phyloP scores from a whole-genome alignment of 2,888 invertebrate genomes.

The Fissipunctia ypsillon region DNA sequence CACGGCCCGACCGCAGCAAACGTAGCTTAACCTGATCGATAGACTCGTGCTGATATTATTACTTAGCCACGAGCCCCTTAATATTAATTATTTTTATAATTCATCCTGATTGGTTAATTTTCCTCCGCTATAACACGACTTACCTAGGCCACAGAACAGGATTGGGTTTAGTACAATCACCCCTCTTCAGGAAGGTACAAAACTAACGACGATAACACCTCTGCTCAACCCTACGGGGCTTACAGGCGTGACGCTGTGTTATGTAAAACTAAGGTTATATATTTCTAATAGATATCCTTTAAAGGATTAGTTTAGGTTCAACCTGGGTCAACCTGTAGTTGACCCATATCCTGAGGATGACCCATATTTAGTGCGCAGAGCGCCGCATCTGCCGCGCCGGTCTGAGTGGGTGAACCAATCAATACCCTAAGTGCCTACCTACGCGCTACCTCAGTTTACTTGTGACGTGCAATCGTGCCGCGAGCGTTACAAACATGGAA shows the following conservation, averaged over 20 bases:
- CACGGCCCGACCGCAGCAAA: not conserved
- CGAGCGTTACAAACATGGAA: conserved; percentile 16
- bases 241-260: not conserved
- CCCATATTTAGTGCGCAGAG: conserved; percentile 26
- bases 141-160: not conserved
- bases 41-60: not conserved
- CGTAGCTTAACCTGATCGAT: not conserved
- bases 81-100: not conserved
- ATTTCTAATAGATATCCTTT: not conserved
- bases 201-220: not conserved
- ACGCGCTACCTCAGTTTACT: conserved; percentile 24
- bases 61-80: not conserved
- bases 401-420: conserved; percentile 19
- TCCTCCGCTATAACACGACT: not conserved
- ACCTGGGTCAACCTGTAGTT: not conserved
- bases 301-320: not conserved
- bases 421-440: conserved; percentile 10
- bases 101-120: not conserved
- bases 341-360: conserved; percentile 12
- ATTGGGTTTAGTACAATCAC: not conserved
- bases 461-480: conserved; percentile 5
- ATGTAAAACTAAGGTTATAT: not conserved
- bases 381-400: conserved; percentile 14
- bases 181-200: not conserved
- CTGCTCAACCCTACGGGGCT: not conserved